A percentile compares a stretch with the other conserved stretches of the same genome.
Evolutionary conservation across 2,797 vertebrate species (phyloP).

Genomic region (Macrochelys suwanniensis): DNA sequence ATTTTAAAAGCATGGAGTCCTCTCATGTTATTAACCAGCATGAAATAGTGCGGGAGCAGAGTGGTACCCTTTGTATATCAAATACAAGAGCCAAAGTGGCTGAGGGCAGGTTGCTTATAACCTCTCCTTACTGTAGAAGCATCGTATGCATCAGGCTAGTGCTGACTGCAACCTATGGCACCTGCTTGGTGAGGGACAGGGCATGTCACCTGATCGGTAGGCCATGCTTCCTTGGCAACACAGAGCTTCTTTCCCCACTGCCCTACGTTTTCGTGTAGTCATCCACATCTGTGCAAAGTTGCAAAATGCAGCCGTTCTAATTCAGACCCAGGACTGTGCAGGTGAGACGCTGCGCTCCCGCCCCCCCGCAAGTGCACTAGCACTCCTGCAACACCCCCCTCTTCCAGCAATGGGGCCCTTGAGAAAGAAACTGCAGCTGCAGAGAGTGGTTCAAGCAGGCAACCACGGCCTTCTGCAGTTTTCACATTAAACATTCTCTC

Average conservation of each 20-base stretch:
- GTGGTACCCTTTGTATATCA: neutral
- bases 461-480: neutral
- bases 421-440: neutral
- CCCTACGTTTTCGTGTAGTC: neutral
- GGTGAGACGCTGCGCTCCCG: neutral
- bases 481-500: neutral
- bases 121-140: neutral
- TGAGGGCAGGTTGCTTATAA: neutral
- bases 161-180: neutral
- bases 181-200: neutral
- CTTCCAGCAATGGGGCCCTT: neutral
- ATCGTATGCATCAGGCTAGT: neutral
- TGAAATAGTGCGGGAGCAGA: neutral
- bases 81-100: neutral
- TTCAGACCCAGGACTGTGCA: neutral
- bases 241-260: neutral
- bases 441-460: neutral
- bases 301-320: neutral
- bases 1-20: neutral
- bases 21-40: neutral
- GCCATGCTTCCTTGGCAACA: neutral
- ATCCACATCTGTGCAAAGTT: neutral
- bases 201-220: neutral
- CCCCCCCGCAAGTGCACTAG: neutral
- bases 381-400: neutral